A percentile compares a stretch with the other conserved stretches of the same genome.
Evolutionary conservation across 2,113 vertebrate genomes (phyloP).

Genomic region (Porphyrio hochstetteri): DNA sequence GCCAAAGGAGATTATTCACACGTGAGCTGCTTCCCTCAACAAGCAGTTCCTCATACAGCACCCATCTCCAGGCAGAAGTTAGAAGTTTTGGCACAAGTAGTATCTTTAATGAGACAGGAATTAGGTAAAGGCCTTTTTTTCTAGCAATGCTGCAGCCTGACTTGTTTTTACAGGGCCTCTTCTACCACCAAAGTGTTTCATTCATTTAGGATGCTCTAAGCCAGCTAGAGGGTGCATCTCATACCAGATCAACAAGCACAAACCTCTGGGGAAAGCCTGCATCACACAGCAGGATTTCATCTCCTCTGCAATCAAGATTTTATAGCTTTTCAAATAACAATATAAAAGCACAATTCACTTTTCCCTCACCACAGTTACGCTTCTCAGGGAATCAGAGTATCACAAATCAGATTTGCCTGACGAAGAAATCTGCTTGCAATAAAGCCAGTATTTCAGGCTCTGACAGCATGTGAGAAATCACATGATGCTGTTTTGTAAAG

Average conservation of each 20-base stretch:
- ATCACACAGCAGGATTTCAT: background rate
- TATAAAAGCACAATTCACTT: background rate
- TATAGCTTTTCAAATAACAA: background rate
- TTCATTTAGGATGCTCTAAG: background rate
- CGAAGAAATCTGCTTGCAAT: constrained; percentile 16
- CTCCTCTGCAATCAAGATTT: background rate
- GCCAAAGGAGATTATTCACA: background rate
- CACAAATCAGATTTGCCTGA: constrained; percentile 9
- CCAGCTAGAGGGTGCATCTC: background rate
- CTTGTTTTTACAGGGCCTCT: background rate
- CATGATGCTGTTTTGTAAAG: constrained; percentile 14
- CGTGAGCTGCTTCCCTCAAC: accelerated
- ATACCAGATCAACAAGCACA: background rate
- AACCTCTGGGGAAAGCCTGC: background rate
- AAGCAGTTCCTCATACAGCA: background rate
- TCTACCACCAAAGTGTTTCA: background rate
- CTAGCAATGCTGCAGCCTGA: background rate
- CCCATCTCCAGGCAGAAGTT: background rate
- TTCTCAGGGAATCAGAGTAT: background rate
- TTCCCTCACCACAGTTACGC: background rate
- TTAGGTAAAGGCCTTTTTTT: background rate
- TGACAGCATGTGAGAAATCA: constrained; percentile 40
- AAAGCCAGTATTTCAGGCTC: constrained; percentile 46
- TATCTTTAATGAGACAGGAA: background rate
- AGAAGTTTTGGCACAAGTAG: background rate